Conservation (phyloP, 30 jellyfish, hydroid and myxozoan genomes). For the Nemopilema nomurai region DNA sequence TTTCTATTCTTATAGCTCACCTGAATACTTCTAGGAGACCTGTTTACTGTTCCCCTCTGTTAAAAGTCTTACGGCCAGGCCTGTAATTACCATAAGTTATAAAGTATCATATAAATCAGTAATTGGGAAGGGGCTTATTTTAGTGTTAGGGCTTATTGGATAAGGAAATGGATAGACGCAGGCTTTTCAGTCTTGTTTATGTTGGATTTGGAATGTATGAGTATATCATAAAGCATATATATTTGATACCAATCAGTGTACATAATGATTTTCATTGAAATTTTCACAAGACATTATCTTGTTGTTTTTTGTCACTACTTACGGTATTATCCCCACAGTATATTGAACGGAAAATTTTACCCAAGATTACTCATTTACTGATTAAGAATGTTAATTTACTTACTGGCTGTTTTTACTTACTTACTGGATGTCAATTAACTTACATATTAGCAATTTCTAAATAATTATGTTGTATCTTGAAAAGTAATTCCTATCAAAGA, state of each 20-base stretch:
- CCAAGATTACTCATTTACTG: background rate
- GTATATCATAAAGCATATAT: background rate
- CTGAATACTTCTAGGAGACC: background rate
- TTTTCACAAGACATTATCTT: background rate
- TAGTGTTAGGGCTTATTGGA: background rate
- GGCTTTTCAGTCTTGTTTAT: background rate
- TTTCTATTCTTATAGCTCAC: background rate
- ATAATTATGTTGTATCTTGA: background rate
- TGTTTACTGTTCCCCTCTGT: background rate
- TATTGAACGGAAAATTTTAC: background rate
- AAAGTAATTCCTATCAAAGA: background rate
- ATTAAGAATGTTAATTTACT: background rate
- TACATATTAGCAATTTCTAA: background rate
- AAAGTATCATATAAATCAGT: background rate
- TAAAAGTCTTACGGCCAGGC: background rate
- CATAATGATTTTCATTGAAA: background rate
- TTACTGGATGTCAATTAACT: background rate
- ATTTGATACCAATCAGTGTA: background rate
- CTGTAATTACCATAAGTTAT: background rate
- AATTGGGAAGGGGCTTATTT: background rate
- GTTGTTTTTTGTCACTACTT: background rate
- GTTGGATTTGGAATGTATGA: background rate
- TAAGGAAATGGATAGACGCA: background rate
- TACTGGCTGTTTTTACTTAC: background rate
- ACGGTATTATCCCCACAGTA: background rate